Conservation (phyloP, 2,113 vertebrate species). For the Dromaius novaehollandiae region DNA sequence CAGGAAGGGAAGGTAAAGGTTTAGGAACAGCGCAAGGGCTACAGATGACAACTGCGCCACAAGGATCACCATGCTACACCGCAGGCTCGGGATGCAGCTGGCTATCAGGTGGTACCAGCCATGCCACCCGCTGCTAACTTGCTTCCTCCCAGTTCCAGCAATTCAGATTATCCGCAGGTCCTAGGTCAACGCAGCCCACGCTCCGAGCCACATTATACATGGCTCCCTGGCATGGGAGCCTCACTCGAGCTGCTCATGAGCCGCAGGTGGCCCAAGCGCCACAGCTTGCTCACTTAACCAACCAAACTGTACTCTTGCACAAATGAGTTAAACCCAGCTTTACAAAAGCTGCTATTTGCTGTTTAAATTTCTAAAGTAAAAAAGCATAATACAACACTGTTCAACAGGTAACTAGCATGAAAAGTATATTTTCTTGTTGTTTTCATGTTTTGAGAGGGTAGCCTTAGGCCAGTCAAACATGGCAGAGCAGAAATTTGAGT, state of each 20-base stretch:
- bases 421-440: not conserved
- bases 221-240: not conserved
- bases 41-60: not conserved
- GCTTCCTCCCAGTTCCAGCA: not conserved
- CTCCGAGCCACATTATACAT: not conserved
- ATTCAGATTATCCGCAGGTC: not conserved
- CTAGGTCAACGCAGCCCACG: not conserved
- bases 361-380: not conserved
- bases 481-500: slow-evolving; percentile 21
- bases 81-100: not conserved
- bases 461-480: slow-evolving; percentile 18
- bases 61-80: not conserved
- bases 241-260: not conserved
- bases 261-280: not conserved
- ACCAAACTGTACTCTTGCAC: not conserved
- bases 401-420: not conserved
- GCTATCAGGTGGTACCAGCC: not conserved
- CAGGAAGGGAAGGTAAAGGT: not conserved
- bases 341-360: not conserved
- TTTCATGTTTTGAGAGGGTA: slow-evolving; percentile 15
- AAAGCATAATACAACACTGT: not conserved
- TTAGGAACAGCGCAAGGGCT: not conserved
- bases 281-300: not conserved
- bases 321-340: not conserved
- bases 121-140: not conserved